Conservation (phyloP, 2,113 vertebrate genomes). For the Athene cunicularia region DNA sequence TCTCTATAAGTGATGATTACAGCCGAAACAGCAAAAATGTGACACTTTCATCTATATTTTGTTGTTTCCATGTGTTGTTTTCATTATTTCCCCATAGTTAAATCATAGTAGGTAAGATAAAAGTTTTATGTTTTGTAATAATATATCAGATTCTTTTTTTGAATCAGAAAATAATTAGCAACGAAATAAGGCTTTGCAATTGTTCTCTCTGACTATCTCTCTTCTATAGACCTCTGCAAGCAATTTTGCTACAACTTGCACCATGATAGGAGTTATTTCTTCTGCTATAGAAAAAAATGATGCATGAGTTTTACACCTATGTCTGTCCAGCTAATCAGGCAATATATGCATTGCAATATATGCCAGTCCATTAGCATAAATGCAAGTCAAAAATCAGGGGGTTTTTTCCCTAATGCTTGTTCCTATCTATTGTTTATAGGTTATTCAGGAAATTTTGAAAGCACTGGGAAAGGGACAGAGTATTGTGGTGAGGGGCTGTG, state of each 20-base stretch:
- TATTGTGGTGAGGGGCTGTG: neutral
- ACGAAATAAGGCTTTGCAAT: neutral
- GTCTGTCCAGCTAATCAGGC: neutral
- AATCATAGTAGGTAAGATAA: neutral
- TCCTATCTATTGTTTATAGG: neutral
- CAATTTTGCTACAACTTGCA: neutral
- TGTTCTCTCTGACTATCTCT: neutral
- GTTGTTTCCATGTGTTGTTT: neutral
- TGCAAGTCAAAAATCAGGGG: neutral
- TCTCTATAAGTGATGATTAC: neutral
- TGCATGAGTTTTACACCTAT: neutral
- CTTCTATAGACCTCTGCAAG: neutral
- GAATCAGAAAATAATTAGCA: neutral
- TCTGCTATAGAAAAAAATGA: neutral
- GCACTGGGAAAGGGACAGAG: neutral
- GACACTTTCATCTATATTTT: neutral
- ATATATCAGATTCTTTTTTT: neutral
- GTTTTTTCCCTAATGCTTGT: neutral
- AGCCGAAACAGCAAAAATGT: neutral
- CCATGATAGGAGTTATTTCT: neutral
- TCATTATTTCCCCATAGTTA: neutral
- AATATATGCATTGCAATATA: neutral
- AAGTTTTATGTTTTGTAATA: neutral
- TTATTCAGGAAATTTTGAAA: neutral
- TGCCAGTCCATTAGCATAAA: neutral